These are phyloP conservation scores for Candoia aspera DNA, from an alignment of 2,113 vertebrate species.

Conservation along the genomic window DNA sequence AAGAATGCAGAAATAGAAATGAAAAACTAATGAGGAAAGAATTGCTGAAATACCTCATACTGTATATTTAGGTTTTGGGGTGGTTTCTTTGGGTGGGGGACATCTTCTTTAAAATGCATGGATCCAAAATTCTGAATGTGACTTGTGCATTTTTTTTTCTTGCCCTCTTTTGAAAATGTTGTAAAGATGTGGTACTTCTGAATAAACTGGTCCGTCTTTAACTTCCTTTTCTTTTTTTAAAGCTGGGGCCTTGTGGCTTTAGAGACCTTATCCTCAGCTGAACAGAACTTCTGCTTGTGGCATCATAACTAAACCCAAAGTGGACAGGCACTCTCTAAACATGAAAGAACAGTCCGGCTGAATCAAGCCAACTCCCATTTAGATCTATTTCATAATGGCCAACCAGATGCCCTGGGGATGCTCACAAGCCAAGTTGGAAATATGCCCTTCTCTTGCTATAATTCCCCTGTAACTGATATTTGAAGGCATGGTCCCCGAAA, in stretches of 20 bases:
- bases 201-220: neutral
- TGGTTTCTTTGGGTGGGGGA: neutral
- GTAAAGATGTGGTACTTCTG: neutral
- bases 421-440: neutral
- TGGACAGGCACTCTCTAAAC: neutral
- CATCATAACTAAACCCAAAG: neutral
- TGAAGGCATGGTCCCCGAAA: neutral
- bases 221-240: neutral
- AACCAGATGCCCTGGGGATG: neutral
- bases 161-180: neutral
- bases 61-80: slow-evolving; percentile 13
- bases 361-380: neutral
- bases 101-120: neutral
- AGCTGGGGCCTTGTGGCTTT: no score
- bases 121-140: neutral
- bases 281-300: neutral
- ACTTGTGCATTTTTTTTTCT: neutral
- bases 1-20: slow-evolving; percentile 64
- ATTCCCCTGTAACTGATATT: neutral
- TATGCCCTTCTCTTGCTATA: neutral
- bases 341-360: neutral
- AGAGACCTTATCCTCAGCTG: neutral
- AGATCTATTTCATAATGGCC: neutral
- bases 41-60: slow-evolving; percentile 33
- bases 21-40: slow-evolving; percentile 57